Conservation (phyloP, 1,140 invertebrate genomes). For the Pentalonia nigronervosa region DNA sequence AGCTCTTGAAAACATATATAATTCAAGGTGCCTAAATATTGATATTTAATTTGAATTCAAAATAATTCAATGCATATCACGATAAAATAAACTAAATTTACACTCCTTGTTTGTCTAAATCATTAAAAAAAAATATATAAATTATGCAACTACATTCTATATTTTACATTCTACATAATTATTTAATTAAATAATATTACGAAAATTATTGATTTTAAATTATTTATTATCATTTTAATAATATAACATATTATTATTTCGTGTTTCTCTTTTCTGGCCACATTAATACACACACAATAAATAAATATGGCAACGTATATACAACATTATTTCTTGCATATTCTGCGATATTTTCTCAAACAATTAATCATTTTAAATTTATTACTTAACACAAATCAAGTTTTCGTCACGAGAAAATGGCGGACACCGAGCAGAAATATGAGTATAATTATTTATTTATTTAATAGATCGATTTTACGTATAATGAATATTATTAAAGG, state of each 20-base stretch:
- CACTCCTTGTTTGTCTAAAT: too few species aligned
- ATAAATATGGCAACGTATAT: background rate
- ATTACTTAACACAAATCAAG: background rate
- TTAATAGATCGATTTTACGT: background rate
- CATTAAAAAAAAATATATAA: too few species aligned
- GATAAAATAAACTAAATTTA: too few species aligned
- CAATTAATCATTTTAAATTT: background rate
- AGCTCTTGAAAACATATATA: too few species aligned
- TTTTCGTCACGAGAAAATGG: background rate
- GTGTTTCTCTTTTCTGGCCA: background rate
- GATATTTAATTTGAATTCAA: too few species aligned
- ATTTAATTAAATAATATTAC: background rate
- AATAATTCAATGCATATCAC: too few species aligned
- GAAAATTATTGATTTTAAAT: background rate
- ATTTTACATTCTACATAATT: background rate
- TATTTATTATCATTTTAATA: background rate
- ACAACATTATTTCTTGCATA: background rate
- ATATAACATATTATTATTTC: background rate
- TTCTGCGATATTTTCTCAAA: background rate
- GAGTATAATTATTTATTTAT: background rate
- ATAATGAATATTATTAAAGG: background rate
- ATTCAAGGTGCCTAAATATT: too few species aligned
- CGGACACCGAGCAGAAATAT: background rate
- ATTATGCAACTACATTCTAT: too few species aligned
- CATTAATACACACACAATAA: background rate